Percentiles rank a stretch among this genome's conserved stretches.
Evolutionary conservation across 2,113 vertebrate species (phyloP).

Genomic region (Siniperca knerii): DNA sequence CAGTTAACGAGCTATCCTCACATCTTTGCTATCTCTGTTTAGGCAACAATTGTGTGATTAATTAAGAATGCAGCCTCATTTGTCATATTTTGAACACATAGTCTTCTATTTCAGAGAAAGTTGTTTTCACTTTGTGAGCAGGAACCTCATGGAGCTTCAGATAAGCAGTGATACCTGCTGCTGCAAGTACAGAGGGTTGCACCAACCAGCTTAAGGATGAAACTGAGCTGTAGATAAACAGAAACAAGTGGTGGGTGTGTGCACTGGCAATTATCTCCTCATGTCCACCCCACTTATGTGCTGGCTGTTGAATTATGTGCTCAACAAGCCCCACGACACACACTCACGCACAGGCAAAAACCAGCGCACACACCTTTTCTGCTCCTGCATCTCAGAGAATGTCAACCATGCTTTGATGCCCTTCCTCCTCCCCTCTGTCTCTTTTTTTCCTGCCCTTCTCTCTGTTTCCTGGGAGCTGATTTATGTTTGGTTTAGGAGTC

Average conservation of each 20-base stretch:
- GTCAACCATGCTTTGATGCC: constrained; percentile 74
- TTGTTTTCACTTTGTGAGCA: neutral
- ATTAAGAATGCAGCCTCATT: constrained; percentile 35
- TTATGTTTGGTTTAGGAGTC: constrained; percentile 69
- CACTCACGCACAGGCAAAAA: constrained; percentile 20
- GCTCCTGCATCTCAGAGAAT: constrained; percentile 65
- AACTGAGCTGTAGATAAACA: constrained; percentile 29
- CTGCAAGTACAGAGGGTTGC: constrained; percentile 22
- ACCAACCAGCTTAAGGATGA: neutral
- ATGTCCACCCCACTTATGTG: constrained; percentile 51
- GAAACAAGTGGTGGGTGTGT: constrained; percentile 46
- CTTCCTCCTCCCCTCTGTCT: constrained; percentile 35
- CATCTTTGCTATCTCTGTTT: constrained; percentile 36
- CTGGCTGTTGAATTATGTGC: constrained; percentile 61
- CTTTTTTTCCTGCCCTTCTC: constrained; percentile 37
- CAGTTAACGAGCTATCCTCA: neutral
- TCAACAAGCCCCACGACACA: constrained; percentile 17
- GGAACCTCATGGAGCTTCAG: constrained; percentile 4
- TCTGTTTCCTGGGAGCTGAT: constrained; percentile 68
- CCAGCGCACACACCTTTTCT: constrained; percentile 38
- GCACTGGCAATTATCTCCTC: constrained; percentile 44
- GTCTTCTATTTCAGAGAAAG: neutral
- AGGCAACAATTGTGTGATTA: constrained; percentile 34
- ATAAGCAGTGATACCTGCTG: constrained; percentile 34
- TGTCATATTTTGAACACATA: constrained; percentile 30